Evolutionary conservation across 37 sponge, comb jelly and placozoan genomes (phyloP).

Genomic region (Dysidea cf. avara): DNA sequence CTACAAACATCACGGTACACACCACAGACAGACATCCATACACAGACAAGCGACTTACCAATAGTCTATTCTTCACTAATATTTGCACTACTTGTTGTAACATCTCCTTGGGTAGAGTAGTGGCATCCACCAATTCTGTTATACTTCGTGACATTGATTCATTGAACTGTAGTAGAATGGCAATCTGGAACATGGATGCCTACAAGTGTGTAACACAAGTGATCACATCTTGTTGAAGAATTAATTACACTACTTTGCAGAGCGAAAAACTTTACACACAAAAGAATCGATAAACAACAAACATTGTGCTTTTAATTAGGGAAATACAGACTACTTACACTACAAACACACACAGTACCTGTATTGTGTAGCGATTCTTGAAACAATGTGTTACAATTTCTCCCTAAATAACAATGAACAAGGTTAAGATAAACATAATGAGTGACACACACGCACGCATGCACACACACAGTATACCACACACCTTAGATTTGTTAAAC

Average conservation of each 20-base stretch:
- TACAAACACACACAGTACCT: too few relatives aligned
- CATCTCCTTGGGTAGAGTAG: constrained; percentile 67
- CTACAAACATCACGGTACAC: too few relatives aligned
- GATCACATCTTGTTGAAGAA: too few relatives aligned
- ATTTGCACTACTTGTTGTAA: constrained; percentile 69
- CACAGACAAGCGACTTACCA: constrained; percentile 71
- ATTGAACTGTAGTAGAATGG: constrained; percentile 89
- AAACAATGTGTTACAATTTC: constrained; percentile 88
- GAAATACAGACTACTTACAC: too few relatives aligned
- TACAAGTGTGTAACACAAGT: constrained; percentile 1
- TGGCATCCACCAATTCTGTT: constrained; percentile 55
- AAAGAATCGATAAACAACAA: too few relatives aligned
- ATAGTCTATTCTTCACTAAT: constrained; percentile 67
- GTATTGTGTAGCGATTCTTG: constrained; percentile 84
- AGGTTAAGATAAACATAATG: neutral
- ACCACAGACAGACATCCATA: too few relatives aligned
- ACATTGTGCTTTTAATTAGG: too few relatives aligned
- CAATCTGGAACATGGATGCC: constrained; percentile 97
- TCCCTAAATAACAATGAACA: constrained; percentile 51
- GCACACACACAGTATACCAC: neutral
- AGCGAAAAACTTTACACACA: too few relatives aligned
- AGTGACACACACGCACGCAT: neutral
- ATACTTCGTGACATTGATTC: constrained; percentile 37
- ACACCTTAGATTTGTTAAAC: constrained; percentile 82
- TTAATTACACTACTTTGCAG: too few relatives aligned